Conservation (phyloP, 30 jellyfish, hydroid and myxozoan genomes). For the Aurelia sp. region DNA sequence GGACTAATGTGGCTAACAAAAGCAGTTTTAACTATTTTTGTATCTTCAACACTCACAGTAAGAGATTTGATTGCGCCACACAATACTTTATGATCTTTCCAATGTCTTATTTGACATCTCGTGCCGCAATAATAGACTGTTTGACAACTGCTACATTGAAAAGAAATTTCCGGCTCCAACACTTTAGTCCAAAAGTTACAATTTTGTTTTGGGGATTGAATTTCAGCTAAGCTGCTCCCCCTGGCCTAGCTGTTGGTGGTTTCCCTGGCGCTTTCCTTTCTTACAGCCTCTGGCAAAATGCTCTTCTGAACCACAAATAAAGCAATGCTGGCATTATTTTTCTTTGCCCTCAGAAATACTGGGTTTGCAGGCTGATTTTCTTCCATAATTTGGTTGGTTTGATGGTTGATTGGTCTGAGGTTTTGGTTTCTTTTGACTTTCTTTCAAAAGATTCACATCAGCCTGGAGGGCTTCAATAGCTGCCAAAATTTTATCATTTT, state of each 20-base stretch:
- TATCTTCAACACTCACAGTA: not conserved
- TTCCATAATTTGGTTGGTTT: constrained; percentile 1
- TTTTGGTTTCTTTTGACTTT: not conserved
- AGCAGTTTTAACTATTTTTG: not conserved
- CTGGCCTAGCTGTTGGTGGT: constrained; percentile 1
- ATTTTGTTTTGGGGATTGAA: constrained; percentile 1
- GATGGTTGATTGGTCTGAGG: constrained; percentile 2
- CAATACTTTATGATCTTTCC: too few relatives aligned
- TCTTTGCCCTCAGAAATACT: constrained; percentile 1
- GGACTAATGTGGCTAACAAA: constrained; percentile 23
- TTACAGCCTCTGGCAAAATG: not conserved
- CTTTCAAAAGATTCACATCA: constrained; percentile 4
- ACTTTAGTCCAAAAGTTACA: constrained; percentile 19
- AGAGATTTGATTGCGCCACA: too few relatives aligned
- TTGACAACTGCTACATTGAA: constrained; percentile 23
- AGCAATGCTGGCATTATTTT: constrained; percentile 32
- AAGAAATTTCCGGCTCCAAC: not conserved
- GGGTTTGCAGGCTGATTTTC: constrained; percentile 8
- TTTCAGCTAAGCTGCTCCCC: not conserved
- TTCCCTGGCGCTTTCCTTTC: not conserved
- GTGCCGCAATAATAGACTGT: not conserved
- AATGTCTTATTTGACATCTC: too few relatives aligned
- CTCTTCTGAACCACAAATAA: constrained; percentile 31
- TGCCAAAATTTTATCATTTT: constrained; percentile 18
- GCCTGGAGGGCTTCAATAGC: constrained; percentile 29